phyloP scores from a whole-genome alignment of 2,888 invertebrate genomes.

The Parnassius glacialis region DNA sequence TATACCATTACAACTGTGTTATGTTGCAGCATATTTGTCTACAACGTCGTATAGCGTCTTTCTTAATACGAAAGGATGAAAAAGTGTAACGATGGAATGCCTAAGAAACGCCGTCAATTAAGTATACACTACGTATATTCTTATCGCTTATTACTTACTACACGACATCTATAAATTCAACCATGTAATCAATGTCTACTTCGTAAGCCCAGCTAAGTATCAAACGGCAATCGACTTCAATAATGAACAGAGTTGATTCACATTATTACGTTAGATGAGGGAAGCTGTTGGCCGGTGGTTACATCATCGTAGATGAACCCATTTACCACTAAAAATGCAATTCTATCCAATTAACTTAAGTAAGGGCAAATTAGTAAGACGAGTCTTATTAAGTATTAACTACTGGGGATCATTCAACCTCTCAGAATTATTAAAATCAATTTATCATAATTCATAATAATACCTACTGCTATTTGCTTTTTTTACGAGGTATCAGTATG shows the following conservation, averaged over 20 bases:
- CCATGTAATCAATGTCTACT: neutral
- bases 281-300: slow-evolving; percentile 24
- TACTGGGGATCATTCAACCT: slow-evolving; percentile 2
- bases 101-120: too few relatives aligned
- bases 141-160: too few relatives aligned
- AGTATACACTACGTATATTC: too few relatives aligned
- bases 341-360: slow-evolving; percentile 27
- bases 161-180: too few relatives aligned
- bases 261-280: slow-evolving; percentile 23
- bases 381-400: slow-evolving; percentile 6
- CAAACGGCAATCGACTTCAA: slow-evolving; percentile 11
- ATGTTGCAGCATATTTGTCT: too few relatives aligned
- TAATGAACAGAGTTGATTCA: slow-evolving; percentile 29
- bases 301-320: slow-evolving; percentile 24
- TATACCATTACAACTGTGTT: too few relatives aligned
- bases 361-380: slow-evolving; percentile 24
- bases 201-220: slow-evolving; percentile 12
- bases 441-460: neutral
- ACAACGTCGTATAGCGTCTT: too few relatives aligned
- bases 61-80: too few relatives aligned
- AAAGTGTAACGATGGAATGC: too few relatives aligned
- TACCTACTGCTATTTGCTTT: too few relatives aligned
- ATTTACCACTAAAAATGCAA: slow-evolving; percentile 29
- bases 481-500: slow-evolving; percentile 14
- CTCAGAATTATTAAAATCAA: neutral